Base-by-base conservation (phyloP, 2,888 invertebrate genomes). In the Aethes cnicana region DNA sequence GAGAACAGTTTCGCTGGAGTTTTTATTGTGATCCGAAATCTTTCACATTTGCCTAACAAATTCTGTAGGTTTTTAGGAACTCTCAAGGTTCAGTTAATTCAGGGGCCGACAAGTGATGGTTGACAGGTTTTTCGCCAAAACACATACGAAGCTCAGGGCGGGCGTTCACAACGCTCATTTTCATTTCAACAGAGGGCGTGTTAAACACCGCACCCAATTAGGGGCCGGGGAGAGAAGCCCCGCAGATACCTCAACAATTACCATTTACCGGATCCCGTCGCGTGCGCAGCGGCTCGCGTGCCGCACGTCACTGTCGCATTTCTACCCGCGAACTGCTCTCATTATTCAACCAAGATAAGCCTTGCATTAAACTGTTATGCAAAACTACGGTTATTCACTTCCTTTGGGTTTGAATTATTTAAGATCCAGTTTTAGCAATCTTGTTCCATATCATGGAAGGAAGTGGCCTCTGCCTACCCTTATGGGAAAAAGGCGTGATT, bases 241-340 rank as follows among this genome's bases (percentile, higher is more conserved):
- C 14, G 36, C 17, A 26, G 33, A 39, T 36, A 36, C 12, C 14
- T 37, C 26, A 32, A 26, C 39, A 42, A 49, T 41, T 47, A 33
- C 39, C 8, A 42, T 23, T 37, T 17, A 11, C 25, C 7, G 28
- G 16, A 23, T 25, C 28, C 14, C 60, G 57, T 35, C 20, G 44
- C 61, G 59, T 55, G 49, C 59, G 56, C 59, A 55, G 23, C n/a
- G 25, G 20, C 17, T 69, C 42, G 69, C 69, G 76, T 78, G 78
- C 55, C 35, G 52, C 78, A 74, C 76, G 75, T 64, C 68, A 74
- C 65, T 63, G 71, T 62, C 74, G 69, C 73, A 74, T 74, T 72
- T 69, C 69, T 64, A 68, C 66, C 67, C 68, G 60, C 56, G 49
- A 55, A 58, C 48, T 56, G 60, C 58, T 58, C 57, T 61, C 57